Base-by-base conservation (phyloP, 2,888 invertebrate genomes). In the Spisula solida region DNA sequence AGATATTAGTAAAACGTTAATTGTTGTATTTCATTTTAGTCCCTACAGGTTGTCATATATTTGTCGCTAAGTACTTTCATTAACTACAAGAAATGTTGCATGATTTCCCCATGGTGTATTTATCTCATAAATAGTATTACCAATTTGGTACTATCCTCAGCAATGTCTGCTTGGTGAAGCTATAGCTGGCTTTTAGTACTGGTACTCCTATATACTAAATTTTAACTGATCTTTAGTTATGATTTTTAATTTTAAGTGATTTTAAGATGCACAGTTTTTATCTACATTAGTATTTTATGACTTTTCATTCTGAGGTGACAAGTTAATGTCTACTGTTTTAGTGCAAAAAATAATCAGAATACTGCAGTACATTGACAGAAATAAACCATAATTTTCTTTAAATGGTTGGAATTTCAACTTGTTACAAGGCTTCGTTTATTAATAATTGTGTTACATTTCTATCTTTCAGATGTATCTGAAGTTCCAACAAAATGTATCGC, bases 401-500 rank as follows among this genome's bases (percentile, higher is more conserved):
- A n/a, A n/a, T n/a, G n/a, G n/a, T n/a, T n/a, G n/a, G n/a, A n/a
- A n/a, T n/a, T n/a, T n/a, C n/a, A n/a, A n/a, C n/a, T n/a, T n/a
- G n/a, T n/a, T n/a, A n/a, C n/a, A n/a, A n/a, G n/a, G n/a, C n/a
- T n/a, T n/a, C n/a, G n/a, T n/a, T n/a, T n/a, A n/a, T n/a, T n/a
- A n/a, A n/a, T n/a, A n/a, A n/a, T n/a, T n/a, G n/a, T n/a, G n/a
- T n/a, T n/a, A n/a, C n/a, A 16, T 47, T 78, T 16, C 1, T 29
- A 41, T 47, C 56, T 90, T 89, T 10, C 92, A 95, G 96, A 96
- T 86, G 91, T 94, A 47, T 93, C 94, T 0, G 99, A 99, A 96
- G 98, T 98, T 85, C 99, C 99, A 0, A 99, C 99, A 31, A 99
- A 99, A 96, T 99, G 99, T 96, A 97, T 99, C 2, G 97, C 97